Evolutionary conservation across 2,797 vertebrate species (phyloP).

Genomic region (Anomalospiza imberbis): DNA sequence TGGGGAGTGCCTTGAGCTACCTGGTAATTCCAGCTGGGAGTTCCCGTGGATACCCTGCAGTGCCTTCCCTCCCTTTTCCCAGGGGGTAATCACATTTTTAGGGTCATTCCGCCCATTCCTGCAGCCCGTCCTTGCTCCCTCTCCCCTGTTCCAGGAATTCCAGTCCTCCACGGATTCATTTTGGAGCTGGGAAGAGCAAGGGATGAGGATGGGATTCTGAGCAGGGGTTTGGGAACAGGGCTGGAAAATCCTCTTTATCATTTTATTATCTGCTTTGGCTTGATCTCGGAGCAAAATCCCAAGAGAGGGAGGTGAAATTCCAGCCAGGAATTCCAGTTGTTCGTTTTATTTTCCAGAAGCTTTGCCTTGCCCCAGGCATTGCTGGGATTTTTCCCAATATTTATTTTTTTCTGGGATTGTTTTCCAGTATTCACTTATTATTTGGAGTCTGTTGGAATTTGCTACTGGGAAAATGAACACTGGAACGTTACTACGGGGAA

Average conservation of each 20-base stretch:
- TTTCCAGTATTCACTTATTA: too few relatives aligned
- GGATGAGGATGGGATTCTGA: background rate
- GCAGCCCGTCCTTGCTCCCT: background rate
- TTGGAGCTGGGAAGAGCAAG: too few relatives aligned
- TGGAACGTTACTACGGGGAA: too few relatives aligned
- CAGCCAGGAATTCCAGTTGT: background rate
- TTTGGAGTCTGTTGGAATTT: background rate
- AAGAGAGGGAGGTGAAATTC: too few relatives aligned
- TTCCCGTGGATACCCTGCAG: too few relatives aligned
- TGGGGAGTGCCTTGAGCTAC: slow-evolving; percentile 90
- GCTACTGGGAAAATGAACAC: background rate
- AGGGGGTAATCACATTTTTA: background rate
- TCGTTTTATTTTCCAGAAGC: background rate
- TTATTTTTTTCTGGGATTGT: background rate
- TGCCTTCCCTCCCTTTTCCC: background rate
- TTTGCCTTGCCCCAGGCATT: background rate
- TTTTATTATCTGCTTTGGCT: background rate
- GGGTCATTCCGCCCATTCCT: too few relatives aligned
- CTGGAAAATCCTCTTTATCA: background rate
- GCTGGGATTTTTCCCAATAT: background rate
- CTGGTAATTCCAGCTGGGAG: slow-evolving; percentile 73
- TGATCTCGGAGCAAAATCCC: background rate
- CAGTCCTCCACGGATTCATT: fast-evolving
- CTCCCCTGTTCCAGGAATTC: background rate
- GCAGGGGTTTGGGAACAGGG: background rate